Conservation (phyloP, 2,797 vertebrate genomes). For the Typhlichthys subterraneus region DNA sequence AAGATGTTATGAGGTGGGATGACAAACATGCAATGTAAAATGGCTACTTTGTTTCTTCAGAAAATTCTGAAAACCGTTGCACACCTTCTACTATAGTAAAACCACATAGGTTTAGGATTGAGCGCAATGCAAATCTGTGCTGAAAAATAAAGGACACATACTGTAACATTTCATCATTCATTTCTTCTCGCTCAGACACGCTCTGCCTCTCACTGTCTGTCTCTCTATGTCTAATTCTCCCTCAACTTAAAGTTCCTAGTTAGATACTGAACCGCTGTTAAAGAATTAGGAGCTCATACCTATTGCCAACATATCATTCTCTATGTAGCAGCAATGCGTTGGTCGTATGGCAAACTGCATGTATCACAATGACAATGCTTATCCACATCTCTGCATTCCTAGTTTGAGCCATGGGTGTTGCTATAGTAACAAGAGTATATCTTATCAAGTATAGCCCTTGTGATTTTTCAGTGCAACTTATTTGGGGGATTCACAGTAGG, state of each 20-base stretch:
- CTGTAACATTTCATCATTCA: too few species aligned
- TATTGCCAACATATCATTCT: too few species aligned
- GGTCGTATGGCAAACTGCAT: slow-evolving; percentile 61
- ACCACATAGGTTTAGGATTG: too few species aligned
- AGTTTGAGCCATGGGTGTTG: slow-evolving; percentile 84
- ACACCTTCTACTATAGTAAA: neutral
- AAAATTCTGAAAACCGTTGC: neutral
- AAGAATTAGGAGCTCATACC: too few species aligned
- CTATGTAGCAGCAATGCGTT: slow-evolving; percentile 51
- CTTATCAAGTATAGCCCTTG: slow-evolving; percentile 85
- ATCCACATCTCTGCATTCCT: slow-evolving; percentile 82
- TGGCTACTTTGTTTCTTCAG: neutral
- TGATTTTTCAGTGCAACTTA: slow-evolving; percentile 84
- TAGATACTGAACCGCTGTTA: slow-evolving; percentile 11
- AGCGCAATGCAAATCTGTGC: too few species aligned
- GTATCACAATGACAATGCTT: slow-evolving; percentile 78
- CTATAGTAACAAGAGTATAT: slow-evolving; percentile 86
- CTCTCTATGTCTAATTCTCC: too few species aligned
- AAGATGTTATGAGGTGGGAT: slow-evolving; percentile 20
- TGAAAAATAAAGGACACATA: too few species aligned
- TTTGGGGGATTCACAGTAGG: slow-evolving; percentile 84
- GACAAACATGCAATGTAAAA: slow-evolving; percentile 19
- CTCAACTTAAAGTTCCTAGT: neutral
- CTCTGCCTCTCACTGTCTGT: too few species aligned
- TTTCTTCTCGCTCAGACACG: too few species aligned